Base-by-base conservation (phyloP, 2,113 vertebrate species). In the Osmerus mordax region DNA sequence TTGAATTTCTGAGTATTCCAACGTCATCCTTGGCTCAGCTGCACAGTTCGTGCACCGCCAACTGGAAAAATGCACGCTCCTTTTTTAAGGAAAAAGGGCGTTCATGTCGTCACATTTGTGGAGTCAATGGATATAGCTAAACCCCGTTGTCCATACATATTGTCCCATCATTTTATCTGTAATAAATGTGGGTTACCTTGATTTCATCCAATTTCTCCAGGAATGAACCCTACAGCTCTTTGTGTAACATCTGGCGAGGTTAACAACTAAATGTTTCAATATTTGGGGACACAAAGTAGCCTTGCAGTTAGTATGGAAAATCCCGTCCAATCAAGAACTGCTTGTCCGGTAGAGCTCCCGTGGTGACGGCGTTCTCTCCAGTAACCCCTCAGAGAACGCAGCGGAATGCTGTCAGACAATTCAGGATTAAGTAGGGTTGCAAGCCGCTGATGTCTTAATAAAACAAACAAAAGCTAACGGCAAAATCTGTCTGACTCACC, bases 401-500 rank as follows among this genome's bases (percentile, higher is more conserved):
- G 47, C n/a, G 41, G 70, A 78, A 78, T 81, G 69, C 55, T 56
- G 71, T 71, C 41, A 61, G 60, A 65, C 36, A 65, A 36, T 19
- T 60, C 58, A 69, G 78, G 88, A 85, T 88, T 80, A 87, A 73
- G 78, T 69, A 60, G 56, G 41, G 29, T 71, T 47, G 18, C 41
- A 47, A 47, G 41, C 47, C 58, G 72, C 51, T 71, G 78, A 52
- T 66, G 41, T 56, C 80, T 74, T 80, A 59, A 81, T 77, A 75
- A 83, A 87, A 86, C 76, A 83, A 87, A 86, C 76, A 77, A 69
- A 77, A 71, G 69, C 72, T 55, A 58, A 72, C 52, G 19, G 53
- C 9, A 76, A 47, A 60, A 36, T 76, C 64, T 18, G 59, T 75
- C 25, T 2, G 74, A 62, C 13, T 18, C 19, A 3, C 16, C 32